A percentile compares a stretch with the other conserved stretches of the same genome.
Evolutionary conservation across 2,113 vertebrate species (phyloP).

Genomic region (Tragelaphus imberbis): DNA sequence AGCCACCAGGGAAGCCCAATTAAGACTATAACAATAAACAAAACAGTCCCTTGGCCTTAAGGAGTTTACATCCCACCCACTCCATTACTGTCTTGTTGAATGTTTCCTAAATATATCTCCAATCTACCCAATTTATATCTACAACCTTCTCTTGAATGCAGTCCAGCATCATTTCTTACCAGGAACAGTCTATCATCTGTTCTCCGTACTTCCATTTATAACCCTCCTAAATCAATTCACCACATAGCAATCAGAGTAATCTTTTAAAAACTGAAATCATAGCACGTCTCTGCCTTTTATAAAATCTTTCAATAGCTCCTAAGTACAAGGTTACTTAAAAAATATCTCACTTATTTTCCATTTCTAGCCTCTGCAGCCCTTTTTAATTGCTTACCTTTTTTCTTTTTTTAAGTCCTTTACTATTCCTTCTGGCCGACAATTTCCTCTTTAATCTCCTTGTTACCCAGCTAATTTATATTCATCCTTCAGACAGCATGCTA

Average conservation of each 20-base stretch:
- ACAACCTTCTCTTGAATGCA: background rate
- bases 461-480: background rate
- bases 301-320: background rate
- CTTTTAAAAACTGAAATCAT: slow-evolving; percentile 14
- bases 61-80: background rate
- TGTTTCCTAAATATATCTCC: slow-evolving; percentile 15
- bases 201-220: background rate
- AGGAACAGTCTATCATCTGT: background rate
- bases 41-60: background rate
- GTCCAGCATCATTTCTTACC: background rate
- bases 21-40: background rate
- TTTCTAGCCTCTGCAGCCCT: background rate
- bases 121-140: background rate
- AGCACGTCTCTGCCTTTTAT: background rate
- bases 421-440: background rate
- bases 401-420: background rate
- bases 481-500: background rate
- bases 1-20: background rate
- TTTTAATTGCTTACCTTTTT: background rate
- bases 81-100: background rate
- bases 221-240: background rate
- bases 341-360: background rate
- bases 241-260: background rate
- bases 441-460: background rate
- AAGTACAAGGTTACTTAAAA: background rate